A percentile compares a stretch with the other conserved stretches of the same genome.
Conservation (phyloP, 2,113 vertebrate species). For the Butorides virescens region DNA sequence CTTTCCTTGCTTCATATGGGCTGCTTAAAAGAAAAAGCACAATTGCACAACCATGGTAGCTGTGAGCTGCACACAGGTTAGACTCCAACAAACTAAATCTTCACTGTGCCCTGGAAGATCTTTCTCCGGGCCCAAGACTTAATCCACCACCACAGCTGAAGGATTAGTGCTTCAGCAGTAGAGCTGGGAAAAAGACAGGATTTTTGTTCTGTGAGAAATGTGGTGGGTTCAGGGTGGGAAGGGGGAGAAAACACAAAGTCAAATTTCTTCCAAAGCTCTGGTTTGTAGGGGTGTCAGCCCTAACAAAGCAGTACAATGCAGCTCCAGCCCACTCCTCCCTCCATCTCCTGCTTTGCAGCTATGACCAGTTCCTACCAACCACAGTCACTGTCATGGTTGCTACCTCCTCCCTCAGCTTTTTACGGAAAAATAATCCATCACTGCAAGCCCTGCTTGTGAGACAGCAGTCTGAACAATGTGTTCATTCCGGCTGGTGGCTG, state of each 20-base stretch:
- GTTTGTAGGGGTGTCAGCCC: not conserved
- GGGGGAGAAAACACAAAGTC: not conserved
- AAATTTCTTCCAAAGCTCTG: not conserved
- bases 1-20: conserved; percentile 33
- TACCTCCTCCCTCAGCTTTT: not conserved
- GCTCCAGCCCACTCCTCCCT: not conserved
- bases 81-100: not conserved
- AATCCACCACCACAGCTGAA: not conserved
- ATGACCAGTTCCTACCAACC: not conserved
- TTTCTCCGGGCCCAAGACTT: not conserved
- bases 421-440: not conserved
- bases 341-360: conserved; percentile 2
- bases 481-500: not conserved
- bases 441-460: not conserved
- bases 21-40: conserved; percentile 10
- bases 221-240: not conserved
- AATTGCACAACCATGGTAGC: not conserved
- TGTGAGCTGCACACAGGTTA: not conserved
- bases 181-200: not conserved
- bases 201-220: conserved; percentile 14
- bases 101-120: not conserved
- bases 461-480: not conserved
- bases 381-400: not conserved
- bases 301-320: not conserved
- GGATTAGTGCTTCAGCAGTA: not conserved